Evolutionary conservation across 2,113 vertebrate species (phyloP), one percentile per base, ranked within the genome.

Genomic region (Laticauda colubrina): DNA sequence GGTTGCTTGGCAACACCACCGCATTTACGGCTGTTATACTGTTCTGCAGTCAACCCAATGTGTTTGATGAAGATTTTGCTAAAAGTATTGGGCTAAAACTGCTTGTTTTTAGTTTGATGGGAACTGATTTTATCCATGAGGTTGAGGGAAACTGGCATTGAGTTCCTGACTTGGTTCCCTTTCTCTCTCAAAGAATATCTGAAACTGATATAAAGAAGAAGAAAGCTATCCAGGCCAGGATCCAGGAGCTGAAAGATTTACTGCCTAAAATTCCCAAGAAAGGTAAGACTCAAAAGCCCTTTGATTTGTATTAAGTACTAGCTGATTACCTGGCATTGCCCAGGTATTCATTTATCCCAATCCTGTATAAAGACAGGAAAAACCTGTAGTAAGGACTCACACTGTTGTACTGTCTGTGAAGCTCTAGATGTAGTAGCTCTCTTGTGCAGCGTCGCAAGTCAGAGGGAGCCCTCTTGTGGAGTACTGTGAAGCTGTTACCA

Each of bases 181-280:
- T 51, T 26, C 18, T 8, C 90, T 12, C 39, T 2, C 29, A 6
- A 69, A 69, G 64, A 2, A 15, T n/a, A 2, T 2, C 29, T 69
- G 64, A 69, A 69, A 6, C 92, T 96, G 98, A 98, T 90, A n/a
- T 21, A 0, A 88, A 94, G 20, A 61, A 8, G 24, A 98, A 95
- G 14, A 15, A 15, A 69, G 64, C 64, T 69, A 4, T 34, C 12
- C 64, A 69, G 4, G 64, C 64, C 98, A 98, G 92, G 97, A 98
- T 95, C 94, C 34, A 95, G 91, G 97, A 91, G 59, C 97, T 99
- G 97, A 54, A 94, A 91, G 59, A 97, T 89, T 97, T 98, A 48
- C 97, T 99, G 89, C 96, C 95, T 0, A 95, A 94, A 0, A 98
- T 99, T 89, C 99, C 99, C 1, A 54, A 97, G 94, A 99, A 97